Evolutionary conservation across 64 coral and sea anemone species (phyloP).

Genomic region (Montipora cactus): DNA sequence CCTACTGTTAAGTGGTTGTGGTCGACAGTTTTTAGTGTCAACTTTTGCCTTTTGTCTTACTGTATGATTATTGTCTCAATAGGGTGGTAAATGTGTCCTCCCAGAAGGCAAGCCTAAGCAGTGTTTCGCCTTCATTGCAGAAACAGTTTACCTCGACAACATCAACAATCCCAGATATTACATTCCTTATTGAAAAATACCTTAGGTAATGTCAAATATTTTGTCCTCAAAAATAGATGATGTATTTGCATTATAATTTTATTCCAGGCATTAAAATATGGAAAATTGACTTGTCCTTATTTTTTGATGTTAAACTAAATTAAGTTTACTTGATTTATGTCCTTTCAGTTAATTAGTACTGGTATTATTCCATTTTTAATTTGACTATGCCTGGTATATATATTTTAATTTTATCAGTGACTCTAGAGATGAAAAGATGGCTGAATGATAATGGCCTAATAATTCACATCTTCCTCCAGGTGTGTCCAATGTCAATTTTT

Average conservation of each 20-base stretch:
- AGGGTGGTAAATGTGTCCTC: slow-evolving; percentile 95
- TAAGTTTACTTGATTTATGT: not conserved
- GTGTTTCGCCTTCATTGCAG: slow-evolving; percentile 66
- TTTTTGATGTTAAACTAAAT: not conserved
- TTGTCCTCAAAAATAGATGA: too few species aligned
- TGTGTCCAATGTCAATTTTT: not conserved
- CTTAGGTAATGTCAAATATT: slow-evolving; percentile 37
- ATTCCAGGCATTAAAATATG: too few species aligned
- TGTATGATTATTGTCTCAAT: not conserved
- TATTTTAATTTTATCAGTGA: slow-evolving; percentile 46
- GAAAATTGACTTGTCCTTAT: too few species aligned
- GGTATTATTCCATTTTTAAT: not conserved
- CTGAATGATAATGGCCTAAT: slow-evolving; percentile 79
- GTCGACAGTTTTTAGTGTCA: too few species aligned
- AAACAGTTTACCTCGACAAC: slow-evolving; percentile 77
- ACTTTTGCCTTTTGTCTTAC: not conserved
- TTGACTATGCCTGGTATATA: not conserved
- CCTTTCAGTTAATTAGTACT: too few species aligned
- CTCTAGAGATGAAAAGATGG: slow-evolving; percentile 61
- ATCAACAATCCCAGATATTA: slow-evolving; percentile 57
- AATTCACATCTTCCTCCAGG: slow-evolving; percentile 69
- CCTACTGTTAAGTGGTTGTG: too few species aligned
- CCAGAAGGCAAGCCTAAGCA: slow-evolving; percentile 54
- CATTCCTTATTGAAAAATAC: slow-evolving; percentile 77
- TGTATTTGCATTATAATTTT: too few species aligned